Base-by-base conservation (phyloP, 2,888 invertebrate species). In the Platypus cylindrus region DNA sequence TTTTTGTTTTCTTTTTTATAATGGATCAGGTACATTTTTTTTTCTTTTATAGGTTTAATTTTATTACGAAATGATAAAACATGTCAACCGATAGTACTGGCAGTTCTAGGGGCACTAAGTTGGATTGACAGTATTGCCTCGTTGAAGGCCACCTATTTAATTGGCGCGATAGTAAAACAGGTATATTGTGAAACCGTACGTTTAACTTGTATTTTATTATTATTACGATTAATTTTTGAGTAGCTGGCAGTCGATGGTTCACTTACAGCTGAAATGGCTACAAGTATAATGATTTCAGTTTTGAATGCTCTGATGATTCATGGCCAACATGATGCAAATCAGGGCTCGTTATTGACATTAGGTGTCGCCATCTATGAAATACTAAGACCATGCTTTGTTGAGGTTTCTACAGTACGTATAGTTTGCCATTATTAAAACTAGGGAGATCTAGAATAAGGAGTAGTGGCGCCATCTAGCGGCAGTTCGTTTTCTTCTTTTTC, bases 311-410 rank as follows among this genome's bases (percentile, higher is more conserved):
- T 93, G 41, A 80, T 86, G 44, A 65, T 79, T 41, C 87, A 91
- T 55, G 93, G 93, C 0, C 85, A 90, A 54, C 90, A 91, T 57
- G 91, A 91, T 51, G 77, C 81, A 8, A 85, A 85, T 65, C 86
- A 84, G 57, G 82, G 86, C 9, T 73, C 77, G 1, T 62, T 90
- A 27, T 68, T 89, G 3, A 78, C 78, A 3, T 67, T 89, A 16
- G 87, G 85, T 3, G 78, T 87, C 2, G 83, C 83, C 63, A 75
- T 85, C 32, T 93, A 91, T 62, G 90, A 91, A 60, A 67, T 77
- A 41, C 64, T 89, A 23, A 70, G 87, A 39, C 85, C 84, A 1
- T 67, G 70, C 38, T 87, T 81, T 61, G 78, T 83, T 0, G 71
- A 73, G 49, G 70, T 86, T 31, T 67, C 76, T 38, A 61, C 66